These are phyloP conservation scores for Azemiops feae DNA, from an alignment of 2,113 vertebrate species.

Conservation along the genomic window DNA sequence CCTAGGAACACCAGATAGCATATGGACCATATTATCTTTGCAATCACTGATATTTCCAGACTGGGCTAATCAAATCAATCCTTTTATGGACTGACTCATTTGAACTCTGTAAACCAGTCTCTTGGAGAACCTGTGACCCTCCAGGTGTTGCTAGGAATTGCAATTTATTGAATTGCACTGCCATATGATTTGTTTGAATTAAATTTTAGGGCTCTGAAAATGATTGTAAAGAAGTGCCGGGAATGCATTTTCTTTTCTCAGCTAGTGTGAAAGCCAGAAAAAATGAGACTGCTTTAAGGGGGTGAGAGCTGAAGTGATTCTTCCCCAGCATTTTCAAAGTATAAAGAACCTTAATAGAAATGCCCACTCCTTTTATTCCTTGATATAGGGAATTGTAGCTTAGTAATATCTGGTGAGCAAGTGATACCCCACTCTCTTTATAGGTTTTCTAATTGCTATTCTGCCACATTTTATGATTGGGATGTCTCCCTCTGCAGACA, in stretches of 20 bases:
- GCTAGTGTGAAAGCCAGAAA: not conserved
- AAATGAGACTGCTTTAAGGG: not conserved
- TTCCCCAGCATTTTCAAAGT: not conserved
- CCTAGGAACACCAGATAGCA: not conserved
- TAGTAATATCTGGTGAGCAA: not conserved
- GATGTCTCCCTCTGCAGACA: not conserved
- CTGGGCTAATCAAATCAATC: not conserved
- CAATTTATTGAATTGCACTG: not conserved
- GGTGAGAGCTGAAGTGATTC: not conserved
- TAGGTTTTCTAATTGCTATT: not conserved
- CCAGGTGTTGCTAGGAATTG: not conserved
- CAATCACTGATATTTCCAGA: not conserved
- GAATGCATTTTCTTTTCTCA: not conserved
- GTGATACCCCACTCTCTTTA: not conserved
- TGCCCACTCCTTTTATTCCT: not conserved
- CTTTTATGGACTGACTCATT: not conserved
- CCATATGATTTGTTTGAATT: not conserved
- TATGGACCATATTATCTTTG: not conserved
- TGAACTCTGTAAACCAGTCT: not conserved
- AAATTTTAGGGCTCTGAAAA: not conserved
- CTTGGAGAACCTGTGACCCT: not conserved
- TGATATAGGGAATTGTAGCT: not conserved
- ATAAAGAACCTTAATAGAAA: not conserved
- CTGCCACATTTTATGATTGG: not conserved
- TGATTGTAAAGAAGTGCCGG: not conserved